Conservation (phyloP, 2,888 invertebrate genomes). For the Tridacna gigas region DNA sequence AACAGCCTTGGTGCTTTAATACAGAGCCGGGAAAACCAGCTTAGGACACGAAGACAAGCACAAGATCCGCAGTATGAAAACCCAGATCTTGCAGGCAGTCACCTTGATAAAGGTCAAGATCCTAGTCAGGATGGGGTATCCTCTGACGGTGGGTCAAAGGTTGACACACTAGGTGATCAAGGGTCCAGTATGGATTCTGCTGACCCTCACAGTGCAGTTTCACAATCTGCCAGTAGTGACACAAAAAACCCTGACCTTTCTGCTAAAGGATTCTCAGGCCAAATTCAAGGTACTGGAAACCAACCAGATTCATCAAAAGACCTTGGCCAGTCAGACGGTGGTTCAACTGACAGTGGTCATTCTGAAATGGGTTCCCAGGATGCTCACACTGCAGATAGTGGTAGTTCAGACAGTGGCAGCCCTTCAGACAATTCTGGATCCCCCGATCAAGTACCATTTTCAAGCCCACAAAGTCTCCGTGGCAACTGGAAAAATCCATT, state of each 20-base stretch:
- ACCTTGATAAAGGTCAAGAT: neutral
- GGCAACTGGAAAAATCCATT: constrained; percentile 39
- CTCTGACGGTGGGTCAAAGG: neutral
- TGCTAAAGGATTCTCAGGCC: neutral
- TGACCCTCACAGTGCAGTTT: neutral
- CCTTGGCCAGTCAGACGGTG: neutral
- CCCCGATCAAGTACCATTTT: too few relatives aligned
- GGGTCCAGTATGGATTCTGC: neutral
- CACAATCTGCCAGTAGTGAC: constrained; percentile 12
- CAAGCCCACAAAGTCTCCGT: neutral
- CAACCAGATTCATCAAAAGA: neutral
- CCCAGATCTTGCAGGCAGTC: neutral
- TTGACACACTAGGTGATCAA: neutral
- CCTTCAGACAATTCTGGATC: neutral
- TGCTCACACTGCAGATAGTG: neutral
- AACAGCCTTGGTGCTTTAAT: constrained; percentile 6
- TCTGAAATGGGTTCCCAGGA: neutral
- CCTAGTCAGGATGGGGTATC: neutral
- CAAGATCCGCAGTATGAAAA: neutral
- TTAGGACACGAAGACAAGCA: constrained; percentile 7
- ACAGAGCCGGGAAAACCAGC: neutral
- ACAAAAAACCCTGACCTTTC: neutral
- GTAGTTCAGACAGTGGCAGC: constrained; percentile 3
- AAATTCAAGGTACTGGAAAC: neutral
- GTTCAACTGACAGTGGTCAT: neutral